Conservation (phyloP, 2,113 vertebrate species). For the Odocoileus hemionus region DNA sequence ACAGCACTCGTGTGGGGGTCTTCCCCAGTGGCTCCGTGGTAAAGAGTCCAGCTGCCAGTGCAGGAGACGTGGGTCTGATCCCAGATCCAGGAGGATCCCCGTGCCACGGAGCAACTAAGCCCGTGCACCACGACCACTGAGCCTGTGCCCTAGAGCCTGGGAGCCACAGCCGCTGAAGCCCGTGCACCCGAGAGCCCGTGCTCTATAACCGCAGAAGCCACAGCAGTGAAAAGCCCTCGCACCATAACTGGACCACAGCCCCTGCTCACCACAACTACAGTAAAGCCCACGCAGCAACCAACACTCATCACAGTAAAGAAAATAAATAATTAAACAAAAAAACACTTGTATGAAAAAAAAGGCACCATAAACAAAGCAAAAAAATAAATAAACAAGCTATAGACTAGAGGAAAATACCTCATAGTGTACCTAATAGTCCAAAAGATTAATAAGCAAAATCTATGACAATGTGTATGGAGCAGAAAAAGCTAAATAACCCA, state of each 20-base stretch:
- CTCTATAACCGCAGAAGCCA: not conserved
- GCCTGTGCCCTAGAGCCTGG: not conserved
- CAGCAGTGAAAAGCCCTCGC: not conserved
- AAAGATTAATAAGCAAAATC: not conserved
- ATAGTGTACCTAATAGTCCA: not conserved
- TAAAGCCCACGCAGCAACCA: not conserved
- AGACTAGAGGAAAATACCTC: not conserved
- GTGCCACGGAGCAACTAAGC: not conserved
- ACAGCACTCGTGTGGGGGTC: not conserved
- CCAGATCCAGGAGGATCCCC: not conserved
- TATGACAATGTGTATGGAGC: not conserved
- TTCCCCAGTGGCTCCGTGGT: not conserved
- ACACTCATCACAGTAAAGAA: not conserved
- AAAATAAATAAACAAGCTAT: not conserved
- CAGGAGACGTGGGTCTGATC: not conserved
- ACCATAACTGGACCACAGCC: not conserved
- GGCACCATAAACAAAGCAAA: not conserved
- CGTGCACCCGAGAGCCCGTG: not conserved
- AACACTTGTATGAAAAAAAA: not conserved
- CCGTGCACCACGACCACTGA: fast-evolving
- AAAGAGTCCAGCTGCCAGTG: not conserved
- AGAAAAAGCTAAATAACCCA: not conserved
- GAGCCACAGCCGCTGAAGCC: not conserved
- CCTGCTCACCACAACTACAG: no score
- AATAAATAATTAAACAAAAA: not conserved